Conservation (phyloP, 2,888 invertebrate genomes). For the Rhimphoctona megacephalus region DNA sequence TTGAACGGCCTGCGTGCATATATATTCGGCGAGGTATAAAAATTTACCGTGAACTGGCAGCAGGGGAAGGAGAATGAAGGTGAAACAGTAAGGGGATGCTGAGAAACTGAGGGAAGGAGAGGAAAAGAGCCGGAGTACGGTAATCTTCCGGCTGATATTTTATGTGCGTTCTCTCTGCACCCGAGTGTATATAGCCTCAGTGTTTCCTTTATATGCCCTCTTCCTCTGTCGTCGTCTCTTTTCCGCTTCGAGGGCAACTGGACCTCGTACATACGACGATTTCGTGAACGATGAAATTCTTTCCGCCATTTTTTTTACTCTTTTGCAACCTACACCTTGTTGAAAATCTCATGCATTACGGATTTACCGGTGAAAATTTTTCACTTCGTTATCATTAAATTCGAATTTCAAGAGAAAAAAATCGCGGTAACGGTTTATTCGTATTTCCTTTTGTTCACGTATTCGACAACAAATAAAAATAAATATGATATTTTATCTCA, state of each 20-base stretch:
- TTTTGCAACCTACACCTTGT: neutral
- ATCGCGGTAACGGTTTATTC: neutral
- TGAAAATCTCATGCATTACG: conserved; percentile 1
- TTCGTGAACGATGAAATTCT: conserved; percentile 47
- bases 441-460: neutral
- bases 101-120: conserved; percentile 68
- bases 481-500: neutral
- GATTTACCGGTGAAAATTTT: conserved; percentile 35
- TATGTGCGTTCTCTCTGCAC: conserved; percentile 80
- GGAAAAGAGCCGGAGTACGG: conserved; percentile 74
- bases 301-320: conserved; percentile 43
- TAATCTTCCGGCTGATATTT: conserved; percentile 83
- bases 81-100: conserved; percentile 74
- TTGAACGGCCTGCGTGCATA: conserved; percentile 74
- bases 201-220: conserved; percentile 41
- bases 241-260: conserved; percentile 58
- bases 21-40: conserved; percentile 69
- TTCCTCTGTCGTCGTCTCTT: conserved; percentile 21
- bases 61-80: conserved; percentile 70
- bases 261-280: conserved; percentile 57
- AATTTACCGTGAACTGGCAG: conserved; percentile 73
- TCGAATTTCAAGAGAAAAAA: neutral
- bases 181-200: conserved; percentile 66
- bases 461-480: neutral
- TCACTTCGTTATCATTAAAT: neutral